phyloP scores from a whole-genome alignment of 2,888 invertebrate genomes.

The Rhamnusium bicolor region DNA sequence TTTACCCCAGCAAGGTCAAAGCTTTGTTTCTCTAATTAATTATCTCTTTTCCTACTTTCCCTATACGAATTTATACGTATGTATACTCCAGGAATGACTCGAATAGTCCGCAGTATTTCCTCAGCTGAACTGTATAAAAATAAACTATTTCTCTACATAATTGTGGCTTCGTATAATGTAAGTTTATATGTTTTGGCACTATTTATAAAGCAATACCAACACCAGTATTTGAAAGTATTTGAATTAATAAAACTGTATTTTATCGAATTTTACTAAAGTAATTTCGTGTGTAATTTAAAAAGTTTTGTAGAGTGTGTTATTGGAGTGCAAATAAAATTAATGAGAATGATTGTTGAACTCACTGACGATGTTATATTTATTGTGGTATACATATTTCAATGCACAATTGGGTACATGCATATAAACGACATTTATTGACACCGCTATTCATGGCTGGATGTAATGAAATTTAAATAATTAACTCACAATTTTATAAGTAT shows the following conservation, averaged over 20 bases:
- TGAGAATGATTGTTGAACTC: neutral
- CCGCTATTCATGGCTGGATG: neutral
- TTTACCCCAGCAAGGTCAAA: too few relatives aligned
- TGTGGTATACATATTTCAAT: neutral
- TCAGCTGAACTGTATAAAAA: too few relatives aligned
- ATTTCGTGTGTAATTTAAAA: too few relatives aligned
- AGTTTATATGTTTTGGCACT: too few relatives aligned
- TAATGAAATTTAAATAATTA: neutral
- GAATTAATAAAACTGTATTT: neutral
- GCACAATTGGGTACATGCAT: neutral
- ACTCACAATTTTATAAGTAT: neutral
- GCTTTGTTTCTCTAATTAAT: too few relatives aligned
- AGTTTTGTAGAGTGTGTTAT: neutral
- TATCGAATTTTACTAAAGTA: neutral
- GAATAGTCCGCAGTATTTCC: too few relatives aligned
- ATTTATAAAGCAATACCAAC: neutral
- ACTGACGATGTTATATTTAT: neutral
- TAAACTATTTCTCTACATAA: too few relatives aligned
- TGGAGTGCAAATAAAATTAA: neutral
- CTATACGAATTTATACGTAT: too few relatives aligned
- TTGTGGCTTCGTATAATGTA: too few relatives aligned
- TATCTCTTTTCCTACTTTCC: too few relatives aligned
- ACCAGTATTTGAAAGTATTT: neutral
- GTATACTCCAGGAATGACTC: too few relatives aligned
- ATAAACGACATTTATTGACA: neutral